These are phyloP conservation scores for Helleia helle DNA, from an alignment of 2,888 invertebrate species.

Conservation along the genomic window DNA sequence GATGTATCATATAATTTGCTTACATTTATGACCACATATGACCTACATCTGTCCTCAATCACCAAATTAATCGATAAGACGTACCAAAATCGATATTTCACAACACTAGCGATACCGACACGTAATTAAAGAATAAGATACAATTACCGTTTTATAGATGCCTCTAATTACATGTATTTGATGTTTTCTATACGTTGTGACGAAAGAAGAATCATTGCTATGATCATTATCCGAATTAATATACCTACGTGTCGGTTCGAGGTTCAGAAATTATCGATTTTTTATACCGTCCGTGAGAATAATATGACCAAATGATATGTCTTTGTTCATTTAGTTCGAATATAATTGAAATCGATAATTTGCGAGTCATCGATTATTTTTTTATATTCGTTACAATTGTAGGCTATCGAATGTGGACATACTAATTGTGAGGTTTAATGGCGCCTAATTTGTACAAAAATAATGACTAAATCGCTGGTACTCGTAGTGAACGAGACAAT, in stretches of 20 bases:
- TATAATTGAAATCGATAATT: constrained; percentile 7
- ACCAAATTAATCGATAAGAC: constrained; percentile 13
- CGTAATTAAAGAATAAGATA: constrained; percentile 67
- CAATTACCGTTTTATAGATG: constrained; percentile 70
- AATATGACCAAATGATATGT: constrained; percentile 55
- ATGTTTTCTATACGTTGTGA: constrained; percentile 10
- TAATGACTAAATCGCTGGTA: too few relatives aligned
- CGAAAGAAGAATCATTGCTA: constrained; percentile 1
- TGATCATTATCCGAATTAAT: constrained; percentile 70
- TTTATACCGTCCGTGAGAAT: constrained; percentile 67
- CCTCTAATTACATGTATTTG: constrained; percentile 70
- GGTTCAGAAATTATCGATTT: constrained; percentile 60
- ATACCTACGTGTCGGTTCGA: constrained; percentile 70
- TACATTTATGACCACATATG: too few relatives aligned
- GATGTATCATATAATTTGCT: too few relatives aligned
- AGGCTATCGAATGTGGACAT: too few relatives aligned
- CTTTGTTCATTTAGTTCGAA: neutral
- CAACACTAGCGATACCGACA: constrained; percentile 37
- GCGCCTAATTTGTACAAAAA: too few relatives aligned
- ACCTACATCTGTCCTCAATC: neutral
- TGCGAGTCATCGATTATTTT: constrained; percentile 5
- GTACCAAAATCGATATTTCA: constrained; percentile 29
- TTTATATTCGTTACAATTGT: neutral
- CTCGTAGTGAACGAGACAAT: too few relatives aligned
- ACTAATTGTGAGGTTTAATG: too few relatives aligned